Base-by-base conservation (phyloP, 2,797 vertebrate species). In the Acanthiza pusilla region DNA sequence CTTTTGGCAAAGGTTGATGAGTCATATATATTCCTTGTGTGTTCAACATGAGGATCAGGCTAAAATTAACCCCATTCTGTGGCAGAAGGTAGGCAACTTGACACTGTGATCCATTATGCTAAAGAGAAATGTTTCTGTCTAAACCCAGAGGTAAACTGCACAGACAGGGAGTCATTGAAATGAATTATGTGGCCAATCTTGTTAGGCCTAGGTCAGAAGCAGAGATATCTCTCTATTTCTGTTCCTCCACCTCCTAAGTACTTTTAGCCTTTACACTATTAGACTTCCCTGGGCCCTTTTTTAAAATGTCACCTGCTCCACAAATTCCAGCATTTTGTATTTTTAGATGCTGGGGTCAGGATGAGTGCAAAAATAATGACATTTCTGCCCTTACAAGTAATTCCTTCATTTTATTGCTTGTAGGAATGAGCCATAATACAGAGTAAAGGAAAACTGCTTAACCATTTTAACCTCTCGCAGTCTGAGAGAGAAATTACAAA, bases 321-420 rank as follows among this genome's bases (percentile, higher is more conserved):
- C 95, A 97, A 96, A 97, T 97, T 96, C 93, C 91, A 97, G 82
- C 83, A 91, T 97, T 98, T 96, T 96, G 86, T 98, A 97, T 97
- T 98, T 98, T 98, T 97, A 97, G 97, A 97, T 95, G 88, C 86
- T 95, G 85, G 84, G 97, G 95, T 98, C 95, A 97, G 82, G 81
- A 93, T 91, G 93, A 97, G 96, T 97, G 90, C 95, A 97, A 97
- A 97, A 97, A 96, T 93, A 97, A 96, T 97, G 96, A 89, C 96
- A 95, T 96, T 97, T 96, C 73, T 95, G 92, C 85, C 91, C 95
- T 97, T 97, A 96, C 71, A 96, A 97, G 94, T 91, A 95, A 95
- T 97, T 96, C 85, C 85, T 96, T 97, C 95, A 81, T 96, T 97
- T 96, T 97, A 91, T 92, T 93, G 82, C 92, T 93, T 87, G 81